phyloP scores from a whole-genome alignment of 2,888 invertebrate species.

The Caenorhabditis sp. region DNA sequence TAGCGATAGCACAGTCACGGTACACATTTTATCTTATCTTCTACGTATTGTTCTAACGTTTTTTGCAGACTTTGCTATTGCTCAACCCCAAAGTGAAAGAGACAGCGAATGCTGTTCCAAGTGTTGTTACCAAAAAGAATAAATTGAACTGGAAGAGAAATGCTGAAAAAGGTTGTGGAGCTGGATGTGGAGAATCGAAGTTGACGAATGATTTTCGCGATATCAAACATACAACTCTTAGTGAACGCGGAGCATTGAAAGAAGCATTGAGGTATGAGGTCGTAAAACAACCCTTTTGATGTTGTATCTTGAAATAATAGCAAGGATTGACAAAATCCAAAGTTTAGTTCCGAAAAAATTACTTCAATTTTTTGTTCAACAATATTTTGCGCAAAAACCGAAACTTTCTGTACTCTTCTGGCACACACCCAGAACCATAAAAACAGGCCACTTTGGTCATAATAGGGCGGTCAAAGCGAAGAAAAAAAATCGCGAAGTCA shows the following conservation, averaged over 20 bases:
- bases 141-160: conserved; percentile 97
- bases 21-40: background rate
- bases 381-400: too few relatives aligned
- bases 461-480: too few relatives aligned
- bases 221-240: conserved; percentile 94
- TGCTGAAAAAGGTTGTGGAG: conserved; percentile 82
- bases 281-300: background rate
- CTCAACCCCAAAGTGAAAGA: conserved; percentile 85
- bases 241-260: conserved; percentile 89
- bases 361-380: too few relatives aligned
- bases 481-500: too few relatives aligned
- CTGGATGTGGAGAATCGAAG: conserved; percentile 78
- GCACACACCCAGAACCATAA: too few relatives aligned
- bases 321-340: too few relatives aligned
- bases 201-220: conserved; percentile 89
- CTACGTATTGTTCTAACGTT: background rate
- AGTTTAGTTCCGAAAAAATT: too few relatives aligned
- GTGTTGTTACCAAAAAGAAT: conserved; percentile 83
- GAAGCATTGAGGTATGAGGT: conserved; percentile 62
- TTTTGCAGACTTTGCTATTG: conserved; percentile 73
- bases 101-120: conserved; percentile 83
- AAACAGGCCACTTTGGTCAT: too few relatives aligned
- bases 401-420: too few relatives aligned
- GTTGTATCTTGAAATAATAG: too few relatives aligned
- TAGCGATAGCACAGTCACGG: background rate